phyloP scores from a whole-genome alignment of 2,888 invertebrate genomes.

The Caenorhabditis angaria region DNA sequence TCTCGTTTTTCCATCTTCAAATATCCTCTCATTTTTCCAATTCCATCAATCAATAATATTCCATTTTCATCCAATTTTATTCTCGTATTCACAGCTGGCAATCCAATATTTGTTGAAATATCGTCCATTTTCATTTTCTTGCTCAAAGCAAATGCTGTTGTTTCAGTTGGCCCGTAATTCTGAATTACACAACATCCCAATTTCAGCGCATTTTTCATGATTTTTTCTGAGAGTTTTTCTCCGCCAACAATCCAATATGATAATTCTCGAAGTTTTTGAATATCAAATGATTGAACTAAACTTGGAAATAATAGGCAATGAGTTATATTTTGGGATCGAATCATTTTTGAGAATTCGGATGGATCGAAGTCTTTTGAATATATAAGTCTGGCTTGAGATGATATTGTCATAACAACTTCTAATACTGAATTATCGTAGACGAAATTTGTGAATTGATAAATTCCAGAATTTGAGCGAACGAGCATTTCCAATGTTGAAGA shows the following conservation, averaged over 20 bases:
- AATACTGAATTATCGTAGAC: slow-evolving; percentile 67
- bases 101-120: slow-evolving; percentile 54
- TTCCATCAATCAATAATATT: slow-evolving; percentile 47
- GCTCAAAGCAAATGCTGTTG: slow-evolving; percentile 60
- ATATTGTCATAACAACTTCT: slow-evolving; percentile 57
- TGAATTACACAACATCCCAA: slow-evolving; percentile 54
- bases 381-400: slow-evolving; percentile 45
- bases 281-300: slow-evolving; percentile 42
- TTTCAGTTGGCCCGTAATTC: slow-evolving; percentile 69
- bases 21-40: slow-evolving; percentile 65
- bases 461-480: slow-evolving; percentile 12
- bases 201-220: slow-evolving; percentile 45
- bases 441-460: slow-evolving; percentile 58
- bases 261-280: slow-evolving; percentile 37
- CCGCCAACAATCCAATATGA: slow-evolving; percentile 67
- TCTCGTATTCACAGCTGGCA: slow-evolving; percentile 47
- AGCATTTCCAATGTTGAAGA: slow-evolving; percentile 37
- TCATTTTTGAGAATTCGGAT: slow-evolving; percentile 30
- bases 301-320: slow-evolving; percentile 61
- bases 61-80: slow-evolving; percentile 17
- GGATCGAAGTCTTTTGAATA: slow-evolving; percentile 44
- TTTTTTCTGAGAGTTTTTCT: slow-evolving; percentile 51
- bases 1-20: slow-evolving; percentile 34
- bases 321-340: slow-evolving; percentile 43
- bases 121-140: slow-evolving; percentile 53